Evolutionary conservation across 37 sponge, comb jelly and placozoan genomes (phyloP).

Genomic region (Crambe crambe): DNA sequence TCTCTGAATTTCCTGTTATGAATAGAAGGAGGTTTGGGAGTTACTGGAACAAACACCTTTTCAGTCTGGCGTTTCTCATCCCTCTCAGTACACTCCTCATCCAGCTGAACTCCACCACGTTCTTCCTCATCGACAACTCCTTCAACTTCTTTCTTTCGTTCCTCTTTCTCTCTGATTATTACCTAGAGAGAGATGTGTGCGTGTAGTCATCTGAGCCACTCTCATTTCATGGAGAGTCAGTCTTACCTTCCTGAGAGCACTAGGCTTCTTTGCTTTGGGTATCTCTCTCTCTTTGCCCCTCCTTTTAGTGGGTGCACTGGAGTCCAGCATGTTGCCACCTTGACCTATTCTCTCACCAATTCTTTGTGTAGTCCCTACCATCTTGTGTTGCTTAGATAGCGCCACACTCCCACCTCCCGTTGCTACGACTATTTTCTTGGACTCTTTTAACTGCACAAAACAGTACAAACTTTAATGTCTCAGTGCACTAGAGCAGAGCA

Average conservation of each 20-base stretch:
- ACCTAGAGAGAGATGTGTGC: neutral
- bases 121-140: neutral
- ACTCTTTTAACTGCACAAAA: neutral
- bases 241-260: conserved; percentile 75
- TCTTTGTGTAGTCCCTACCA: neutral
- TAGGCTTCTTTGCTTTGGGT: conserved; percentile 85
- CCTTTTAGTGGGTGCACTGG: conserved; percentile 77
- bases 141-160: neutral
- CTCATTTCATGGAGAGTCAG: neutral
- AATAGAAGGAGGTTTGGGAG: conserved; percentile 4
- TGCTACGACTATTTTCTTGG: conserved; percentile 6
- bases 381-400: neutral
- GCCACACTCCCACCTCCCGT: neutral
- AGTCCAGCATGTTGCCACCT: conserved; percentile 79
- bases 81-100: neutral
- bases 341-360: neutral
- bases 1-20: conserved; percentile 50
- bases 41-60: too few species aligned
- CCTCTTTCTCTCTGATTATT: conserved; percentile 3
- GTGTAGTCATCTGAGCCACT: too few species aligned
- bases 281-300: conserved; percentile 94
- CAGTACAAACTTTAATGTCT: too few species aligned
- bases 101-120: neutral
- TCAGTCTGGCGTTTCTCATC: too few species aligned
- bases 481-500: neutral